phyloP scores from a whole-genome alignment of 2,888 invertebrate genomes.

The Digitonthophagus gazella region DNA sequence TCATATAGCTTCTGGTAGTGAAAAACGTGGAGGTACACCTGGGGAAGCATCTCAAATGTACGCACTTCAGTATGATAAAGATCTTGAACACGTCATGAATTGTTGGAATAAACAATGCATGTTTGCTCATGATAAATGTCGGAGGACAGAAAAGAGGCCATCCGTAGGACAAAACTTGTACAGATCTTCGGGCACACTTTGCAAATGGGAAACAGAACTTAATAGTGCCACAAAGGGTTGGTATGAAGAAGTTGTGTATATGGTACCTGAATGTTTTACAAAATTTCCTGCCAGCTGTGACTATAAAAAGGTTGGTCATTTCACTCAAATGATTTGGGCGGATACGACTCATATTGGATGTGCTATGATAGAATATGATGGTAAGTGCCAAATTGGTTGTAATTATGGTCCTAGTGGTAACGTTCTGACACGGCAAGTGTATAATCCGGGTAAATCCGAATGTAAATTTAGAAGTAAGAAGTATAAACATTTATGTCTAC shows the following conservation, averaged over 20 bases:
- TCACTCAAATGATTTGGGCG: constrained; percentile 22
- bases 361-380: background rate
- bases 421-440: background rate
- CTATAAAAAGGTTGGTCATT: background rate
- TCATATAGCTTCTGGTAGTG: constrained; percentile 19
- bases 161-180: constrained; percentile 17
- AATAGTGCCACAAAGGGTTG: background rate
- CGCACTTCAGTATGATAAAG: constrained; percentile 15
- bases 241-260: constrained; percentile 15
- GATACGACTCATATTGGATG: constrained; percentile 19
- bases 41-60: constrained; percentile 12
- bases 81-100: constrained; percentile 10
- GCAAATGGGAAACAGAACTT: background rate
- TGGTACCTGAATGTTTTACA: background rate
- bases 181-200: background rate
- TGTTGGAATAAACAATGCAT: constrained; percentile 18
- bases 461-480: no score
- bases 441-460: background rate
- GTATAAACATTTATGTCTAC: no score
- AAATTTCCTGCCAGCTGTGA: background rate
- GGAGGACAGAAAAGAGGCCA: constrained; percentile 8
- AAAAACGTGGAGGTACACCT: background rate
- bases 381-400: constrained; percentile 7
- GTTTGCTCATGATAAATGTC: constrained; percentile 18
- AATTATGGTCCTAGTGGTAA: constrained; percentile 22